A percentile compares a stretch with the other conserved stretches of the same genome.
These are phyloP conservation scores for Porites australiensis DNA, from an alignment of 64 coral and sea anemone species.

Conservation along the genomic window DNA sequence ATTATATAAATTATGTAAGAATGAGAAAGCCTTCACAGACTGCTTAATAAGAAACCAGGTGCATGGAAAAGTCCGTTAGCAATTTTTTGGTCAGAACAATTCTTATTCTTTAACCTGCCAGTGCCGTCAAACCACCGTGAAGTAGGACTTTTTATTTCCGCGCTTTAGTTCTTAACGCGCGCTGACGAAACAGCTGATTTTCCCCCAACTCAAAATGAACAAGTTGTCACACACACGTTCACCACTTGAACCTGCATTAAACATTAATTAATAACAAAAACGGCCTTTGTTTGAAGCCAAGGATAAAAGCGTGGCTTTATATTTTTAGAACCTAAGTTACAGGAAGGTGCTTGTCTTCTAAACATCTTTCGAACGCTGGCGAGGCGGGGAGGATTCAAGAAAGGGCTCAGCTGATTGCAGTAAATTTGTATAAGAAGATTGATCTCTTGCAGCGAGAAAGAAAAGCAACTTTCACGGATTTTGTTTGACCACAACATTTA, in stretches of 20 bases:
- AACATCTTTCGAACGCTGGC: neutral
- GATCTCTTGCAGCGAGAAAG: neutral
- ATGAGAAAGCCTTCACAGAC: neutral
- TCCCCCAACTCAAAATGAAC: constrained; percentile 24
- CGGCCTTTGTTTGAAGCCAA: constrained; percentile 31
- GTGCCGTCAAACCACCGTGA: neutral
- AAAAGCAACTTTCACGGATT: neutral
- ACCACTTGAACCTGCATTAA: constrained; percentile 33
- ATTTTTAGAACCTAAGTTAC: neutral
- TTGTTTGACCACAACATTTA: neutral
- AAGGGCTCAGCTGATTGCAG: neutral
- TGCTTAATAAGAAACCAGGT: constrained; percentile 8
- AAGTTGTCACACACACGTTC: constrained; percentile 22
- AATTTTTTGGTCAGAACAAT: neutral
- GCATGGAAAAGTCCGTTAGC: neutral
- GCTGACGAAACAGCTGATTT: neutral
- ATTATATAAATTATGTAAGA: constrained; percentile 29
- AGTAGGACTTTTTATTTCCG: neutral
- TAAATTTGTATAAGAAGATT: constrained; percentile 10
- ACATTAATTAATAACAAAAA: constrained; percentile 44
- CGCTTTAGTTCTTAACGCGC: too few species aligned
- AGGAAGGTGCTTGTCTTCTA: neutral
- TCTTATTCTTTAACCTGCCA: neutral
- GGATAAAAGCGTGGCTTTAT: constrained; percentile 53
- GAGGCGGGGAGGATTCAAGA: neutral